Conservation (phyloP, 37 sponge, comb jelly and placozoan species). For the Tethya wilhelma region DNA sequence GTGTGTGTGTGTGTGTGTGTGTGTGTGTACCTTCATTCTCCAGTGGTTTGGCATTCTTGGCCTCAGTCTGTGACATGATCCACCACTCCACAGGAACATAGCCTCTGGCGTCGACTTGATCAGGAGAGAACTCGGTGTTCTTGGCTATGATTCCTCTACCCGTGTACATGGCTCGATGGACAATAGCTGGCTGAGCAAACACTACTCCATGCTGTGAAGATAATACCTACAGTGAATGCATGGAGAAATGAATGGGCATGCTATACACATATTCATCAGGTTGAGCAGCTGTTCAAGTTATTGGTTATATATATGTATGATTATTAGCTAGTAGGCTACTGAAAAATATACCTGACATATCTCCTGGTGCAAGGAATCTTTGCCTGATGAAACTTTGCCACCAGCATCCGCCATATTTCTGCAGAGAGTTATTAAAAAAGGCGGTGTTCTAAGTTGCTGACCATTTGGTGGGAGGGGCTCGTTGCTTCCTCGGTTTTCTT, state of each 20-base stretch:
- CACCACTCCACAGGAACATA: constrained; percentile 93
- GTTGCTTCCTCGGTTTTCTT: too few species aligned
- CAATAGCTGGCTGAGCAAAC: constrained; percentile 71
- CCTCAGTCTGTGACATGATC: constrained; percentile 88
- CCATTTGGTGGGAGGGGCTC: too few species aligned
- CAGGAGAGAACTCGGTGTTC: constrained; percentile 63
- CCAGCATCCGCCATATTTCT: too few species aligned
- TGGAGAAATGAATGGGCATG: background rate
- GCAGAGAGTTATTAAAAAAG: too few species aligned
- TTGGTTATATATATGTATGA: too few species aligned
- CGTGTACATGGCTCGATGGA: constrained; percentile 69
- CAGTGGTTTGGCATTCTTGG: constrained; percentile 58
- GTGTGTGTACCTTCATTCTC: constrained; percentile 60
- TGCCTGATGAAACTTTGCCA: too few species aligned
- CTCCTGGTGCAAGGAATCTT: too few species aligned
- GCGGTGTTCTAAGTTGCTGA: too few species aligned
- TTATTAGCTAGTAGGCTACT: too few species aligned
- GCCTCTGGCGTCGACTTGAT: constrained; percentile 56
- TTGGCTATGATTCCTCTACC: constrained; percentile 81
- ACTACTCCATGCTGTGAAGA: constrained; percentile 59
- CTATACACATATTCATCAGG: too few species aligned
- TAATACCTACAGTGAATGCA: constrained; percentile 15
- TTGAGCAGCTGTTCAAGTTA: too few species aligned
- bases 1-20: background rate
- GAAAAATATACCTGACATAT: too few species aligned